Conservation (phyloP, 2,797 vertebrate genomes). For the Knipowitschia caucasica region DNA sequence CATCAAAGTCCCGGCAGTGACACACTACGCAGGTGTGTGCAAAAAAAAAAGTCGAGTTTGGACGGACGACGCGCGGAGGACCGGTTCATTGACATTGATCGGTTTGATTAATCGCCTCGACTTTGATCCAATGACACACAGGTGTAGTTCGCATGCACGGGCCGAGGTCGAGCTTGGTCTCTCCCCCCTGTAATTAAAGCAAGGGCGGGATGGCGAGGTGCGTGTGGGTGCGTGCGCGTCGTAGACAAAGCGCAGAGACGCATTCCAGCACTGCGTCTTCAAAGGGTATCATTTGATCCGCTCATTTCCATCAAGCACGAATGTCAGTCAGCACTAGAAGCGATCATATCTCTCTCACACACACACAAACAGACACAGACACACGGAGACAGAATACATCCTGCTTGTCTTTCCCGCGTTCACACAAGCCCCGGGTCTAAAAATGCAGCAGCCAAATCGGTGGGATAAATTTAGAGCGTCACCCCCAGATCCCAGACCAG, state of each 20-base stretch:
- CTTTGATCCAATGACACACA: constrained; percentile 72
- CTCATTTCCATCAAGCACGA: constrained; percentile 30
- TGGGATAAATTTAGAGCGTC: constrained; percentile 19
- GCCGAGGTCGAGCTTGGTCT: constrained; percentile 51
- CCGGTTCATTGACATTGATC: constrained; percentile 64
- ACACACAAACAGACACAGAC: too few species aligned
- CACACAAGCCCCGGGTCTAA: constrained; percentile 1
- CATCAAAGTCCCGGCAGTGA: constrained; percentile 68
- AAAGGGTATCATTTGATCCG: constrained; percentile 44
- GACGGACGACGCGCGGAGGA: constrained; percentile 41
- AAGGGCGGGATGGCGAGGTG: constrained; percentile 44
- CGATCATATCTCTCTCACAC: constrained; percentile 17
- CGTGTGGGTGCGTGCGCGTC: constrained; percentile 20
- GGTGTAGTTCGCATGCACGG: constrained; percentile 61
- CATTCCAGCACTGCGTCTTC: constrained; percentile 42
- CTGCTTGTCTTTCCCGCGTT: constrained; percentile 6
- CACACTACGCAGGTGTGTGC: constrained; percentile 62
- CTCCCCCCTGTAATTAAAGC: constrained; percentile 67
- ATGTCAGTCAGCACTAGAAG: constrained; percentile 40
- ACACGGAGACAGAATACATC: not conserved
- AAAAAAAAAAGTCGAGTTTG: constrained; percentile 18
- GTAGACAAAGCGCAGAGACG: constrained; percentile 36
- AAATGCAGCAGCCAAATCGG: not conserved
- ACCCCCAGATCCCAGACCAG: not conserved
- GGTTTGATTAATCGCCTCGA: constrained; percentile 60